Evolutionary conservation across 2,797 vertebrate genomes (phyloP).

Genomic region (Macropus fuliginosus): DNA sequence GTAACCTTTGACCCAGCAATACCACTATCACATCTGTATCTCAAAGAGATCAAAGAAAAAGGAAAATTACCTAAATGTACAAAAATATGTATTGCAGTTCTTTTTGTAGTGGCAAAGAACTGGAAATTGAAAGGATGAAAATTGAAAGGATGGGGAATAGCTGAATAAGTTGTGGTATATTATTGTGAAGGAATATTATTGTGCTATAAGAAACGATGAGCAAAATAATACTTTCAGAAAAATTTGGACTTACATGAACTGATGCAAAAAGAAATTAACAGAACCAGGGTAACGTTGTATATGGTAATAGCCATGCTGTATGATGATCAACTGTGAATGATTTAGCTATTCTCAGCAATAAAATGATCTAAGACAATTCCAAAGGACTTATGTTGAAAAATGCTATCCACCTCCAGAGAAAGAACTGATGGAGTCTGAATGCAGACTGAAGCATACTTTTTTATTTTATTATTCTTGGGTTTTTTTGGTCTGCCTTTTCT

Average conservation of each 20-base stretch:
- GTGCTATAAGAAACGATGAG: not conserved
- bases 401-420: not conserved
- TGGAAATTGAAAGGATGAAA: not conserved
- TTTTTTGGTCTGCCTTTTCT: not conserved
- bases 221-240: not conserved
- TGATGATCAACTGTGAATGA: not conserved
- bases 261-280: not conserved
- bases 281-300: not conserved
- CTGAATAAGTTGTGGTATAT: not conserved
- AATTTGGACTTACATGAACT: not conserved
- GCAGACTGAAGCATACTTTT: not conserved
- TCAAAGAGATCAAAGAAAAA: not conserved
- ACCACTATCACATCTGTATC: not conserved
- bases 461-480: not conserved
- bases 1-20: not conserved
- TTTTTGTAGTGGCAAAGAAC: not conserved
- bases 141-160: not conserved
- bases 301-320: not conserved
- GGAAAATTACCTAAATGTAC: not conserved
- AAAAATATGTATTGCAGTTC: not conserved
- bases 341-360: not conserved
- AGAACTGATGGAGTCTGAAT: not conserved
- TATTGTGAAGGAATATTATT: not conserved
- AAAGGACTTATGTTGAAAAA: not conserved
- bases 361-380: not conserved